Evolutionary conservation across 2,888 invertebrate genomes (phyloP).

Genomic region (Steinernema hermaphroditum): DNA sequence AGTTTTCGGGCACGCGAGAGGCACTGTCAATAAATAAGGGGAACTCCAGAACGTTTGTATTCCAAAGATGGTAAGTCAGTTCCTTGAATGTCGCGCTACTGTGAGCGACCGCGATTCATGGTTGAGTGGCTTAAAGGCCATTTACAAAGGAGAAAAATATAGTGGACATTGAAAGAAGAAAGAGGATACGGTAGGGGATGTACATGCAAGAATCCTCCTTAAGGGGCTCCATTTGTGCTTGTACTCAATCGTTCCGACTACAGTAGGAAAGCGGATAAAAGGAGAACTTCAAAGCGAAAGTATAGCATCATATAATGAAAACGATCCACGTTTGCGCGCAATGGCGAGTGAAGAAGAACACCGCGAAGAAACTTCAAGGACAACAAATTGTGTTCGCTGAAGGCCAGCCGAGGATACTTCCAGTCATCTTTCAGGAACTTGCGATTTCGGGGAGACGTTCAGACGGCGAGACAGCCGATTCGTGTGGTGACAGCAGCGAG

Average conservation of each 20-base stretch:
- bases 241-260: no score
- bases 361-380: conserved; percentile 30
- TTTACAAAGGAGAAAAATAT: neutral
- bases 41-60: neutral
- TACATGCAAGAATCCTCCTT: no score
- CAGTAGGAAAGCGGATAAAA: no score
- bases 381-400: conserved; percentile 30
- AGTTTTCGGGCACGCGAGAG: conserved; percentile 7
- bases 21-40: neutral
- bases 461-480: conserved; percentile 28
- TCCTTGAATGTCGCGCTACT: conserved; percentile 1
- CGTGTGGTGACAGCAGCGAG: conserved; percentile 15
- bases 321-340: conserved; percentile 30
- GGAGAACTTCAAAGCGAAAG: neutral
- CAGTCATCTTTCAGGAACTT: conserved; percentile 29
- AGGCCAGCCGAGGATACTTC: conserved; percentile 27
- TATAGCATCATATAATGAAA: conserved; percentile 6
- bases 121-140: conserved; percentile 5
- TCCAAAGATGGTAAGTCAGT: no score
- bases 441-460: conserved; percentile 27
- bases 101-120: conserved; percentile 1
- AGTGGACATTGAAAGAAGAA: no score
- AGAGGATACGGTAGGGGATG: no score
- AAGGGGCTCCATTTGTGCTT: no score
- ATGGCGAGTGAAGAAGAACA: conserved; percentile 23